These are phyloP conservation scores for Ormyrus thymus DNA, from an alignment of 2,888 invertebrate species.

Conservation along the genomic window DNA sequence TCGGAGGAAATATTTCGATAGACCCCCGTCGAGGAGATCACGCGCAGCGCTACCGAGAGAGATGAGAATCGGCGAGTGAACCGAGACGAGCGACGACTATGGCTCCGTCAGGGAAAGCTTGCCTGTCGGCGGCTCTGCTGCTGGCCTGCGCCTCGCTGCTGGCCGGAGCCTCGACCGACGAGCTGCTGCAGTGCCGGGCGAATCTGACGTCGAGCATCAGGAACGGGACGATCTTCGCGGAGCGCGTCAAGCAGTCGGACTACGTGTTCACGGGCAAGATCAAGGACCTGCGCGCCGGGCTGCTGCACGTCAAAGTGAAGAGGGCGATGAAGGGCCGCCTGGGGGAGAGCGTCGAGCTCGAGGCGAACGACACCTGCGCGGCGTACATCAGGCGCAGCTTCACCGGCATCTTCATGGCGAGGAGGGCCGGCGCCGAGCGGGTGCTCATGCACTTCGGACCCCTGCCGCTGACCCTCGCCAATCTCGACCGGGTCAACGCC, in stretches of 20 bases:
- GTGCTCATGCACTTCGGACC: conserved; percentile 71
- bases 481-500: conserved; percentile 73
- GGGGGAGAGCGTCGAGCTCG: conserved; percentile 66
- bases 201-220: conserved; percentile 68
- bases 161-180: conserved; percentile 65
- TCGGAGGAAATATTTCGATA: too few species aligned
- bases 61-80: too few species aligned
- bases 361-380: conserved; percentile 69
- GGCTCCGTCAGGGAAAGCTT: too few species aligned
- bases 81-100: too few species aligned
- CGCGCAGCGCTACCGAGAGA: too few species aligned
- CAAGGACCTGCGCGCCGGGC: conserved; percentile 62
- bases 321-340: conserved; percentile 70
- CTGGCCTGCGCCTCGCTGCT: not conserved
- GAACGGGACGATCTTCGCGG: conserved; percentile 68
- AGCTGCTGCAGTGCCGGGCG: conserved; percentile 69
- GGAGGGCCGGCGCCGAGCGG: not conserved
- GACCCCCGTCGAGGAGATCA: too few species aligned
- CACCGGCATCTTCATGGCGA: conserved; percentile 72
- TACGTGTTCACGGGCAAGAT: conserved; percentile 73
- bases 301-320: conserved; percentile 68
- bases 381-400: conserved; percentile 69
- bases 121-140: too few species aligned
- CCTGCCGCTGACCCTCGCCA: conserved; percentile 72
- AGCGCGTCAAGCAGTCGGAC: conserved; percentile 66